A percentile compares a stretch with the other conserved stretches of the same genome.
Evolutionary conservation across 1,140 invertebrate genomes (phyloP).

Genomic region (Antheraea pernyi): DNA sequence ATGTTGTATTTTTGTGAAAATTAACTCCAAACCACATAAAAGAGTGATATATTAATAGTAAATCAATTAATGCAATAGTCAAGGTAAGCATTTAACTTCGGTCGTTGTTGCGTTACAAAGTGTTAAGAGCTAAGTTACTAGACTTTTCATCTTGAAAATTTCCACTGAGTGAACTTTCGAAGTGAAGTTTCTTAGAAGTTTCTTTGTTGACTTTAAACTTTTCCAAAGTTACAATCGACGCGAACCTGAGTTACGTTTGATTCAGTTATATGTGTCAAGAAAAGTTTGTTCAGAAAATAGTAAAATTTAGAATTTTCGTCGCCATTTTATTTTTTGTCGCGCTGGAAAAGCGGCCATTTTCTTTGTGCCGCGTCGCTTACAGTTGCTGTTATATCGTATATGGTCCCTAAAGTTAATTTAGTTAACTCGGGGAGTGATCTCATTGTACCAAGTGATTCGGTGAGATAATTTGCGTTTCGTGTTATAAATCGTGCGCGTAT

Average conservation of each 20-base stretch:
- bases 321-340: conserved; percentile 80
- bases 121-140: conserved; percentile 63
- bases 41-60: conserved; percentile 46
- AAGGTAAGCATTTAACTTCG: conserved; percentile 63
- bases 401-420: conserved; percentile 76
- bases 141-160: conserved; percentile 79
- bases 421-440: conserved; percentile 74
- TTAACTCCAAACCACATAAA: conserved; percentile 39
- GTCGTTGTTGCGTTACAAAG: conserved; percentile 43
- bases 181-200: conserved; percentile 68
- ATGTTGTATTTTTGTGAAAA: conserved; percentile 56
- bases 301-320: conserved; percentile 80
- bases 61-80: conserved; percentile 71
- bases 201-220: conserved; percentile 61
- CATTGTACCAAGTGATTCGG: conserved; percentile 65
- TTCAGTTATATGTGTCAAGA: conserved; percentile 43
- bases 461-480: conserved; percentile 52
- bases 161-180: conserved; percentile 75
- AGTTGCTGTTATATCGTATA: conserved; percentile 47
- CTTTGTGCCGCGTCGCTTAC: conserved; percentile 80
- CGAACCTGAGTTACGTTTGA: conserved; percentile 38
- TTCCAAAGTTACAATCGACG: conserved; percentile 43
- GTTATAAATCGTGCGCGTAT: conserved; percentile 36
- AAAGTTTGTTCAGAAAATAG: conserved; percentile 73
- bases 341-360: conserved; percentile 81